Evolutionary conservation across 2,113 vertebrate genomes (phyloP).

Genomic region (Serranochromis macrocephalus): DNA sequence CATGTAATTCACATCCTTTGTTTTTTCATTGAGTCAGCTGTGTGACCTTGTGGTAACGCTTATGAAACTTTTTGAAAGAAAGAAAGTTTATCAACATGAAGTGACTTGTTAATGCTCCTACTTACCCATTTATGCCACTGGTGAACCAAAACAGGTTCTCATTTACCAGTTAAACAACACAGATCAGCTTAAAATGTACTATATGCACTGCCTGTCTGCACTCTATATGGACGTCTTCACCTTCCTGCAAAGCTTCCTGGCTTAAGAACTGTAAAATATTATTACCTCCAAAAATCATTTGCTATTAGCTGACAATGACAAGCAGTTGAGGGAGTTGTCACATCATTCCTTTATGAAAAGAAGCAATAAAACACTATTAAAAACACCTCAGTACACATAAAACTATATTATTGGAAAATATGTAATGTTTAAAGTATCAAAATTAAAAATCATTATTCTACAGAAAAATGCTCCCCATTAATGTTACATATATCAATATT

Average conservation of each 20-base stretch:
- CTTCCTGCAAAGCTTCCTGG: background rate
- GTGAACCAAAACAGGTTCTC: background rate
- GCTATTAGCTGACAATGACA: background rate
- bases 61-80: background rate
- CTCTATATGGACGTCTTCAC: background rate
- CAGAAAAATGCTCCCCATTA: background rate
- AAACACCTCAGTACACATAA: background rate
- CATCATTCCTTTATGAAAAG: background rate
- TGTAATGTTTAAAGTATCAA: background rate
- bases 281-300: background rate
- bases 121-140: background rate
- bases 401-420: background rate
- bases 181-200: background rate
- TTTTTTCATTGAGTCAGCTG: background rate
- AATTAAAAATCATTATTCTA: background rate
- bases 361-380: background rate
- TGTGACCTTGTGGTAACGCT: background rate
- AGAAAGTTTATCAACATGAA: slow-evolving; percentile 7
- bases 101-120: background rate
- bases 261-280: background rate
- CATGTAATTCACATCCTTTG: background rate
- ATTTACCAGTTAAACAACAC: background rate
- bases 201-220: background rate
- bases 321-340: background rate
- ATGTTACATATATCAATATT: background rate